Conservation (phyloP, 64 coral and sea anemone species). For the Actinia tenebrosa region DNA sequence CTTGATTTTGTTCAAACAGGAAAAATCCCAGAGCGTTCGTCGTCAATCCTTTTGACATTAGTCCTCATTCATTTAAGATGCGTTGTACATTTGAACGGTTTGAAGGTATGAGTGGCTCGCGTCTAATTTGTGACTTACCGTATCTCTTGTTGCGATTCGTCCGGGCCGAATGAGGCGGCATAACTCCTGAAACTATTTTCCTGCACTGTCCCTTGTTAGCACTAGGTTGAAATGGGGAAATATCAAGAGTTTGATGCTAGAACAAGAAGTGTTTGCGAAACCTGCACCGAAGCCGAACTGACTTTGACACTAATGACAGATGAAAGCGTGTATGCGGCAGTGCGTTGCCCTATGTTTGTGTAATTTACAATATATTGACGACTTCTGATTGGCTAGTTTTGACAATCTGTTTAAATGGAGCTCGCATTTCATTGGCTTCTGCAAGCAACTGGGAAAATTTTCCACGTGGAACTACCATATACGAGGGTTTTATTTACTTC, state of each 20-base stretch:
- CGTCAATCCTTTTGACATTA: slow-evolving; percentile 35
- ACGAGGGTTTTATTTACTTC: slow-evolving; percentile 87
- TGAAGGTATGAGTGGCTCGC: slow-evolving; percentile 39
- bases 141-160: slow-evolving; percentile 76
- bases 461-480: slow-evolving; percentile 87
- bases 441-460: slow-evolving; percentile 95
- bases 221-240: slow-evolving; percentile 22
- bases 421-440: slow-evolving; percentile 92
- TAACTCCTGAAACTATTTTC: slow-evolving; percentile 36
- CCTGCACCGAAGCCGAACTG: slow-evolving; percentile 83
- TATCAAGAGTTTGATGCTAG: slow-evolving; percentile 54
- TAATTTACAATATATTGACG: slow-evolving; percentile 96
- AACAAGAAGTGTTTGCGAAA: slow-evolving; percentile 92
- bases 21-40: slow-evolving; percentile 12
- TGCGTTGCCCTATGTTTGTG: slow-evolving; percentile 97
- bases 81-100: slow-evolving; percentile 95
- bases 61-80: slow-evolving; percentile 82
- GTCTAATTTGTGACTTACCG: slow-evolving; percentile 54
- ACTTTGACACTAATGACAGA: slow-evolving; percentile 99
- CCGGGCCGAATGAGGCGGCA: slow-evolving; percentile 74
- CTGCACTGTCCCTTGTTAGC: not conserved
- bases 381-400: slow-evolving; percentile 79
- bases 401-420: slow-evolving; percentile 96
- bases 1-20: not conserved
- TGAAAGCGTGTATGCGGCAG: slow-evolving; percentile 96